phyloP scores from a whole-genome alignment of 2,888 invertebrate species.

The Thera obeliscata region DNA sequence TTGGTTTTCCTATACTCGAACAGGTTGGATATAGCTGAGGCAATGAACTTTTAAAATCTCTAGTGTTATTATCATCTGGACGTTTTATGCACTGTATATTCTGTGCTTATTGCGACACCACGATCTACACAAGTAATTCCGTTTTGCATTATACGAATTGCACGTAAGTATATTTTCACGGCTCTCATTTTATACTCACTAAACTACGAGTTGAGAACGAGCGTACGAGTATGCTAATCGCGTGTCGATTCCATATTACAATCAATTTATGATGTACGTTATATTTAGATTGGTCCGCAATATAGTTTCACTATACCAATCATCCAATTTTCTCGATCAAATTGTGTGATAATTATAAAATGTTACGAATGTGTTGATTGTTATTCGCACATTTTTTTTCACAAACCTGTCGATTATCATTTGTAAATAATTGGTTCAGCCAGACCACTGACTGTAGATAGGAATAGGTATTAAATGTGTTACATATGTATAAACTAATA shows the following conservation, averaged over 20 bases:
- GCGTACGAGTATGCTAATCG: slow-evolving; percentile 17
- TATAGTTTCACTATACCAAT: not conserved
- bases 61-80: slow-evolving; percentile 33
- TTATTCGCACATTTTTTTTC: not conserved
- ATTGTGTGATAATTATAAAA: not conserved
- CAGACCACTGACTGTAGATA: slow-evolving; percentile 5
- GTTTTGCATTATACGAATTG: slow-evolving; percentile 22
- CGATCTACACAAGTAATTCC: slow-evolving; percentile 17
- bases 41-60: slow-evolving; percentile 33
- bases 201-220: slow-evolving; percentile 9
- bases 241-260: slow-evolving; percentile 23
- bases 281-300: slow-evolving; percentile 12
- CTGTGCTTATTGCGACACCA: slow-evolving; percentile 26
- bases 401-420: not conserved
- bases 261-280: slow-evolving; percentile 22
- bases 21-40: slow-evolving; percentile 17
- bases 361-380: too few relatives aligned
- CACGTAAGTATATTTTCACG: slow-evolving; percentile 21
- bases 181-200: slow-evolving; percentile 28
- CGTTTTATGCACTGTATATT: slow-evolving; percentile 38
- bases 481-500: slow-evolving; percentile 19
- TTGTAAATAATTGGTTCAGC: not conserved
- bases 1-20: slow-evolving; percentile 22
- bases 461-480: not conserved
- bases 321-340: slow-evolving; percentile 1